phyloP scores from a whole-genome alignment of 35 echinoderm and acorn worm genomes.

The Ophioderma brevispina region DNA sequence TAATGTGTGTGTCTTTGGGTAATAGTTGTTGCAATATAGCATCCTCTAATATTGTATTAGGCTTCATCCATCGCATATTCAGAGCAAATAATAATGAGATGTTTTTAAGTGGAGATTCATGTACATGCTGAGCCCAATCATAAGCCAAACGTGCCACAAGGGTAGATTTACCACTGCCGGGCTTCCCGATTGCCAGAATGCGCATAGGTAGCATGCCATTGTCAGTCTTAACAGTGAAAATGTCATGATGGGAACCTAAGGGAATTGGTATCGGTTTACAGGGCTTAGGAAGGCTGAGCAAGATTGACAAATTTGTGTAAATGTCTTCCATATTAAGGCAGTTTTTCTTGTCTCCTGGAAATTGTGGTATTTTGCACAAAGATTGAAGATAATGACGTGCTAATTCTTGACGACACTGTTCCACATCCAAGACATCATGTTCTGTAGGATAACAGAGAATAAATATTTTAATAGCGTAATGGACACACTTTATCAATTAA shows the following conservation, averaged over 20 bases:
- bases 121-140: slow-evolving; percentile 34
- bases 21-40: slow-evolving; percentile 40
- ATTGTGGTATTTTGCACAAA: not conserved
- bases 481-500: too few species aligned
- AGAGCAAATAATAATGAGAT: slow-evolving; percentile 23
- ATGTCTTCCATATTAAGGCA: not conserved
- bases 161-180: slow-evolving; percentile 53
- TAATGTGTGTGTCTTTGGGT: slow-evolving; percentile 26
- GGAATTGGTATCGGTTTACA: not conserved
- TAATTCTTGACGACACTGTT: not conserved
- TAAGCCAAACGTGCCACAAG: slow-evolving; percentile 25
- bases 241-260: not conserved
- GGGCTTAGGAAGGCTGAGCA: not conserved
- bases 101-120: slow-evolving; percentile 15
- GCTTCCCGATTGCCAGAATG: slow-evolving; percentile 14
- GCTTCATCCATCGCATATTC: slow-evolving; percentile 48
- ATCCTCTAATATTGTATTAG: slow-evolving; percentile 39
- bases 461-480: too few species aligned
- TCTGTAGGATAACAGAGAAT: too few species aligned
- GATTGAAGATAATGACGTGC: not conserved
- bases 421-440: not conserved
- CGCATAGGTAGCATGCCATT: not conserved
- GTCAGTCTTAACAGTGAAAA: not conserved
- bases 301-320: not conserved
- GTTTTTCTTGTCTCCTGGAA: not conserved